phyloP scores from a whole-genome alignment of 2,888 invertebrate species.

The Drosophila recens region DNA sequence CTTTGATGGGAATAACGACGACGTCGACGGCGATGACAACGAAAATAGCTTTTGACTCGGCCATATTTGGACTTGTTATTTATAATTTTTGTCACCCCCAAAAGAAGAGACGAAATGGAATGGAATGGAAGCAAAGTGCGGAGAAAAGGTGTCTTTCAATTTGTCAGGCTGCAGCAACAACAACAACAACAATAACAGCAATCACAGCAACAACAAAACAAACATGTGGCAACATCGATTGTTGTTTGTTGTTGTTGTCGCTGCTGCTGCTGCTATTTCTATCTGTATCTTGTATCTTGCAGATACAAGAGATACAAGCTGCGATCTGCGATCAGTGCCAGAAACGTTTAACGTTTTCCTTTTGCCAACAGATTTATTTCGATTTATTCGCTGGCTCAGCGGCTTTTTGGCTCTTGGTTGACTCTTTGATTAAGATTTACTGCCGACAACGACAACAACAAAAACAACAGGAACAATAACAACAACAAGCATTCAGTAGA shows the following conservation, averaged over 20 bases:
- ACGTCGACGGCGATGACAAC: conserved; percentile 7
- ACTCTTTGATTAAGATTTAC: conserved; percentile 59
- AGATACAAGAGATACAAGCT: conserved; percentile 11
- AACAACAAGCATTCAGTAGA: conserved; percentile 11
- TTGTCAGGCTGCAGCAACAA: conserved; percentile 21
- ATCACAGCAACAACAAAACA: conserved; percentile 11
- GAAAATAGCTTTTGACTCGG: conserved; percentile 37
- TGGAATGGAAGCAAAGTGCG: not conserved
- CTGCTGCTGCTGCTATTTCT: conserved; percentile 30
- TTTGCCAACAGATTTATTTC: conserved; percentile 57
- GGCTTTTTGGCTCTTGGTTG: conserved; percentile 21
- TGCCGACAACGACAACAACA: conserved; percentile 31
- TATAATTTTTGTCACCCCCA: conserved; percentile 48
- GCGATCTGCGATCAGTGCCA: conserved; percentile 62
- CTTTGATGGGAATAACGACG: not conserved
- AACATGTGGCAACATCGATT: conserved; percentile 48
- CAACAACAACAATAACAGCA: conserved; percentile 7
- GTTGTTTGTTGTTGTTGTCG: conserved; percentile 33
- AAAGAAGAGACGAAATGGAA: conserved; percentile 5
- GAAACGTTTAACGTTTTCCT: conserved; percentile 62
- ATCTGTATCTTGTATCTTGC: conserved; percentile 15
- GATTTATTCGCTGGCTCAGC: conserved; percentile 44
- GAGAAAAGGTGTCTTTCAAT: conserved; percentile 14
- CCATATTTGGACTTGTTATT: conserved; percentile 56
- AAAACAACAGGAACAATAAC: conserved; percentile 12